Percentiles rank a stretch among this genome's conserved stretches.
phyloP scores from a whole-genome alignment of 1,140 invertebrate genomes.

The Heliconius nattereri region DNA sequence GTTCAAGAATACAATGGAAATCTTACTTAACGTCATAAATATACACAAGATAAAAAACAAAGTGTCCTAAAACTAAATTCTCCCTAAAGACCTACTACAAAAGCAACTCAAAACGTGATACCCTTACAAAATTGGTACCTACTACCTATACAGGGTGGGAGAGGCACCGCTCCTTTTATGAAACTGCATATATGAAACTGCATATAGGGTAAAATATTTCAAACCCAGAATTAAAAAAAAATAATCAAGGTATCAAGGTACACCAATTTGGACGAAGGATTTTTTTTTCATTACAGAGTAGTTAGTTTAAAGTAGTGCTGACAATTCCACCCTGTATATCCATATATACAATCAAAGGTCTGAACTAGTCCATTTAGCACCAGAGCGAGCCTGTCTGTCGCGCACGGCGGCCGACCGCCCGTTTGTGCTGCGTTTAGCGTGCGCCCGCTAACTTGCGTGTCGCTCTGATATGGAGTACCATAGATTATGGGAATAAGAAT shows the following conservation, averaged over 20 bases:
- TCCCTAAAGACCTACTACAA: not conserved
- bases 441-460: constrained; percentile 61
- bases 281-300: too few species aligned
- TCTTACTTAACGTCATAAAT: not conserved
- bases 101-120: not conserved
- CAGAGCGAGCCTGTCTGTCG: constrained; percentile 68
- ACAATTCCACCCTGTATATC: too few species aligned
- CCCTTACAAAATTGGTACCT: not conserved
- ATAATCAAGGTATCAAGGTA: too few species aligned
- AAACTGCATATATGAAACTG: too few species aligned
- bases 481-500: constrained; percentile 37
- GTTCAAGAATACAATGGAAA: too few species aligned
- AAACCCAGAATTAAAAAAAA: too few species aligned
- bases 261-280: too few species aligned
- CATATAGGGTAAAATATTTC: too few species aligned
- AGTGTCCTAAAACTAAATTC: not conserved
- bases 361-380: constrained; percentile 74
- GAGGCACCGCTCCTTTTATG: too few species aligned
- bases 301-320: too few species aligned
- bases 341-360: constrained; percentile 29
- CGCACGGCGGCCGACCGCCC: constrained; percentile 65
- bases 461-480: constrained; percentile 52
- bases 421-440: constrained; percentile 71
- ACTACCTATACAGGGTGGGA: too few species aligned
- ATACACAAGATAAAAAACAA: not conserved